Evolutionary conservation across 2,888 invertebrate genomes (phyloP).

Genomic region (Acanthosepion lycidas): DNA sequence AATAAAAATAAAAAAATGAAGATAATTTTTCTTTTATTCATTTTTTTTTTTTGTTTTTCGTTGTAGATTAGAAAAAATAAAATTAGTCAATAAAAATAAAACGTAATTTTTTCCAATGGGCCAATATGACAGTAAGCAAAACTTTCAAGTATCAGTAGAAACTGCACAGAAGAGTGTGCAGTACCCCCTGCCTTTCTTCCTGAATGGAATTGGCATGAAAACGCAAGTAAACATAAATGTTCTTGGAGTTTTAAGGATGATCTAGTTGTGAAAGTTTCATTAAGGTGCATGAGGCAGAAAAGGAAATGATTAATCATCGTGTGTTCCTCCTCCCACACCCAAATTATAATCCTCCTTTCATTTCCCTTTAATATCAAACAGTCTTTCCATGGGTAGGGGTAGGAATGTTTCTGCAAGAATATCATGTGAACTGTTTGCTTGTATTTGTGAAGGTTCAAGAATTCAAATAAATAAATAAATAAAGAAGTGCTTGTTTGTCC

Average conservation of each 20-base stretch:
- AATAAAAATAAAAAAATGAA: too few relatives aligned
- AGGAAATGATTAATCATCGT: background rate
- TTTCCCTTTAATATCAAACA: background rate
- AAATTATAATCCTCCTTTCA: background rate
- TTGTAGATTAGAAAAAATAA: too few relatives aligned
- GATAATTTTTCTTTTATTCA: too few relatives aligned
- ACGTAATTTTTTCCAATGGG: too few relatives aligned
- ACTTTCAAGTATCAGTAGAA: background rate
- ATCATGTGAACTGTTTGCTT: background rate
- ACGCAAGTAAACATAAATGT: background rate
- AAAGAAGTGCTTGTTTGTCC: background rate
- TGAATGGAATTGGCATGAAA: background rate
- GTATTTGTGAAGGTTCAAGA: background rate
- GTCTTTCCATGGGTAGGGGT: background rate
- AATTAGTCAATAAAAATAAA: too few relatives aligned
- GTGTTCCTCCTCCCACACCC: background rate
- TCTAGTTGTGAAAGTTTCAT: background rate
- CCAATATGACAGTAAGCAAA: background rate
- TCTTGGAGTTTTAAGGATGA: background rate
- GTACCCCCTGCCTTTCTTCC: slow-evolving; percentile 2
- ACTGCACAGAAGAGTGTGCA: background rate
- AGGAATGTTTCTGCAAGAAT: background rate
- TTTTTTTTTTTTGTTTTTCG: too few relatives aligned
- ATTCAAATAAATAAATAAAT: background rate
- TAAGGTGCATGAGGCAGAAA: background rate